Conservation (phyloP, 2,888 invertebrate genomes). For the Pardosa pseudoannulata region DNA sequence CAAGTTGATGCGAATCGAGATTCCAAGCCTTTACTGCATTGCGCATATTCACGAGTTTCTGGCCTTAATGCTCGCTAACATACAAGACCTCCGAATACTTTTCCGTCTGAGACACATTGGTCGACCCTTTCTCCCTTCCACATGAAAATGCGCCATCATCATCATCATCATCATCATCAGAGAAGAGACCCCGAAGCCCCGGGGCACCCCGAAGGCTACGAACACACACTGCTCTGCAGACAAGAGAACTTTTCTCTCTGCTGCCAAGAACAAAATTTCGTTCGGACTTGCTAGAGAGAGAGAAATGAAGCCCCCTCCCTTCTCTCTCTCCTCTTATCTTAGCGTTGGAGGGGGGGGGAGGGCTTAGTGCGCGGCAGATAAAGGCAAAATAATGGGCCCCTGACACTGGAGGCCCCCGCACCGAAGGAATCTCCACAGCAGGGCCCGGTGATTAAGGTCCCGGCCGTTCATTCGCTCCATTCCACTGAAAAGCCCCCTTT, state of each 20-base stretch:
- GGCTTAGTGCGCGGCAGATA: conserved; percentile 46
- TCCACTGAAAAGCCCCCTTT: background rate
- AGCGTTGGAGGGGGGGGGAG: conserved; percentile 1
- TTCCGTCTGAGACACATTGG: too few relatives aligned
- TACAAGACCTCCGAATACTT: conserved; percentile 44
- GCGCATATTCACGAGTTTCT: background rate
- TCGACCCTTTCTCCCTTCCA: conserved; percentile 32
- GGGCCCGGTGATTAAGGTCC: conserved; percentile 48
- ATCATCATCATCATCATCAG: conserved; percentile 55
- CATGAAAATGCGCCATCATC: background rate
- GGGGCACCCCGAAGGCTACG: conserved; percentile 18
- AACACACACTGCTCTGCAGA: background rate
- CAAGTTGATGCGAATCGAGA: too few relatives aligned
- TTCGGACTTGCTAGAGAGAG: conserved; percentile 45
- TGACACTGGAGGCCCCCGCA: conserved; percentile 45
- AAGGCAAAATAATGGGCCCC: conserved; percentile 71
- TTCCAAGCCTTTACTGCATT: background rate
- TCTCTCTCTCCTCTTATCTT: conserved; percentile 10
- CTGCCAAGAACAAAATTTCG: conserved; percentile 42
- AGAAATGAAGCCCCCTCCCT: background rate
- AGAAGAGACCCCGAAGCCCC: conserved; percentile 38
- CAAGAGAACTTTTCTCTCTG: conserved; percentile 23
- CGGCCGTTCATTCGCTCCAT: conserved; percentile 4
- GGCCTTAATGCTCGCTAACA: background rate
- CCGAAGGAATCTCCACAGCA: conserved; percentile 31